These are phyloP conservation scores for Pollenia labialis DNA, from an alignment of 2,888 invertebrate genomes.

Conservation along the genomic window DNA sequence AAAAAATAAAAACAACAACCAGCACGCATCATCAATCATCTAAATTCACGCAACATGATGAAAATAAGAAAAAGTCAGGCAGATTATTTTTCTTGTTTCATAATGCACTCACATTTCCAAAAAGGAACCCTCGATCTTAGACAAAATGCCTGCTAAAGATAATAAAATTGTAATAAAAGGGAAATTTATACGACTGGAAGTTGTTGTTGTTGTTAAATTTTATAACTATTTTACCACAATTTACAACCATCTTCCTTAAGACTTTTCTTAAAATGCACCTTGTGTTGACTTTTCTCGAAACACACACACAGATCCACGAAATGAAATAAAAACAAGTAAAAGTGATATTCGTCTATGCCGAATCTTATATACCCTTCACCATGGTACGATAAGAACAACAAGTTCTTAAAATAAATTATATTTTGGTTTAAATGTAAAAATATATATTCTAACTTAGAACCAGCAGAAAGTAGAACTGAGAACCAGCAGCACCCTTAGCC, in stretches of 20 bases:
- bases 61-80: conserved; percentile 28
- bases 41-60: conserved; percentile 64
- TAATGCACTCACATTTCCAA: conserved; percentile 7
- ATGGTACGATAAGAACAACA: too few relatives aligned
- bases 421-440: too few relatives aligned
- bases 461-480: too few relatives aligned
- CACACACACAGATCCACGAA: neutral
- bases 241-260: conserved; percentile 47
- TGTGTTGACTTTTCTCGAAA: conserved; percentile 58
- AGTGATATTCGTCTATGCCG: too few relatives aligned
- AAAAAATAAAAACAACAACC: conserved; percentile 52
- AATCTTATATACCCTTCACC: too few relatives aligned
- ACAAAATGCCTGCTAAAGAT: conserved; percentile 24
- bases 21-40: conserved; percentile 73
- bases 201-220: conserved; percentile 20
- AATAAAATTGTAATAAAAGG: neutral
- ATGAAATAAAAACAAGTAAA: neutral
- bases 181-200: neutral
- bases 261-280: conserved; percentile 62
- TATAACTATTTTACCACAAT: conserved; percentile 66
- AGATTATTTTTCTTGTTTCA: neutral
- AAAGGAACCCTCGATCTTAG: conserved; percentile 16
- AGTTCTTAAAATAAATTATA: too few relatives aligned
- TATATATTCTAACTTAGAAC: too few relatives aligned
- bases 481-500: too few relatives aligned